Conservation (phyloP, 30 jellyfish, hydroid and myxozoan species). For the Chrysaora quinquecirrha region DNA sequence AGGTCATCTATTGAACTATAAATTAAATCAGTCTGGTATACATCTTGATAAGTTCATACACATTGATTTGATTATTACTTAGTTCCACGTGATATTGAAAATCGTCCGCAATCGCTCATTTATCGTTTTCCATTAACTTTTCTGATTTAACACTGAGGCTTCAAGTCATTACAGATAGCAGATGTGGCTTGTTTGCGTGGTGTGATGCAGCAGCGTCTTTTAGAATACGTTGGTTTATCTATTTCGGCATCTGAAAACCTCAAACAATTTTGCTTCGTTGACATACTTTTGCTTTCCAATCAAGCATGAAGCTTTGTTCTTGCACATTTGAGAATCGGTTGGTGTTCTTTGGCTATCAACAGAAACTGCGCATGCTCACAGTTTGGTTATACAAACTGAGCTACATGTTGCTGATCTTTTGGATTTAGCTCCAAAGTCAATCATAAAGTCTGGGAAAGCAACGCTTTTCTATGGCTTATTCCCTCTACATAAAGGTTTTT, state of each 20-base stretch:
- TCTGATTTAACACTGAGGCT: neutral
- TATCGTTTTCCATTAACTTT: neutral
- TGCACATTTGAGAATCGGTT: too few relatives aligned
- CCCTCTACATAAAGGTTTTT: too few relatives aligned
- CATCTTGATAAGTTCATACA: neutral
- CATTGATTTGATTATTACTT: neutral
- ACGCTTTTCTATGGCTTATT: too few relatives aligned
- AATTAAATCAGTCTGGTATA: neutral
- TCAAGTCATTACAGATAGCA: neutral
- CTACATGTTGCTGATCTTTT: too few relatives aligned
- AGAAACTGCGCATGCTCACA: too few relatives aligned
- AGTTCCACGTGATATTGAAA: neutral
- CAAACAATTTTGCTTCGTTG: slow-evolving; percentile 4
- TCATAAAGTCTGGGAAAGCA: too few relatives aligned
- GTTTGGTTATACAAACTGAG: too few relatives aligned
- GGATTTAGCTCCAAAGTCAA: too few relatives aligned
- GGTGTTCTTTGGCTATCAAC: too few relatives aligned
- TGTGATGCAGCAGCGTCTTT: neutral
- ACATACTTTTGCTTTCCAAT: neutral
- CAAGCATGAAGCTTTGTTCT: neutral
- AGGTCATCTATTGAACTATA: neutral
- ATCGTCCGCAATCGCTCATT: neutral
- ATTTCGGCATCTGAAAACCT: neutral
- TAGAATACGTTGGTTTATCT: neutral
- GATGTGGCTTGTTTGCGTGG: neutral